phyloP scores from a whole-genome alignment of 2,797 vertebrate species.

The Alfaro cultratus region DNA sequence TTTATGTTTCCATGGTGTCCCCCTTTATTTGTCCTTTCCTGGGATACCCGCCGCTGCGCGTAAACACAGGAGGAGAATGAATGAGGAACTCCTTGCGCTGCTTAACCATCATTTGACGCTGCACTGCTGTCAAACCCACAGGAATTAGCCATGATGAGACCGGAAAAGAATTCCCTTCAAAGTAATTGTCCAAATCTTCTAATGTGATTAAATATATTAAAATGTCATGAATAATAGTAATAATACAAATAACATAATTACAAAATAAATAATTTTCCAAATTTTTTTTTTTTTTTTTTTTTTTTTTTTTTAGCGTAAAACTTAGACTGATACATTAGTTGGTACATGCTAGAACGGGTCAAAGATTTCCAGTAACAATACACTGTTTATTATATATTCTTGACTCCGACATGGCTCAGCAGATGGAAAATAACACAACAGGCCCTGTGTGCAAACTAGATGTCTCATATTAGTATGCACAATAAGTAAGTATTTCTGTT shows the following conservation, averaged over 20 bases:
- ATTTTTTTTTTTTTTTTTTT: not conserved
- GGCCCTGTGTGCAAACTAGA: no score
- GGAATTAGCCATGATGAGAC: rapidly evolving
- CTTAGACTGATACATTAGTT: not conserved
- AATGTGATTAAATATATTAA: no score
- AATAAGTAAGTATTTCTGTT: no score
- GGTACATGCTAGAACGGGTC: not conserved
- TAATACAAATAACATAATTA: not conserved
- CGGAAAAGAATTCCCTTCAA: slow-evolving; percentile 33
- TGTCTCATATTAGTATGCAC: no score
- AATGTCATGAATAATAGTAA: not conserved
- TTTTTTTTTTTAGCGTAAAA: not conserved
- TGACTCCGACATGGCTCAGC: no score
- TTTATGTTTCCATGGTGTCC: slow-evolving; percentile 44
- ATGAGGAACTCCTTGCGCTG: slow-evolving; percentile 56
- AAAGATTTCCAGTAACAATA: not conserved
- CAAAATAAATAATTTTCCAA: not conserved
- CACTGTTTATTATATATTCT: no score
- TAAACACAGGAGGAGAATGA: slow-evolving; percentile 32
- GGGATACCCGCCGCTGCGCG: slow-evolving; percentile 35
- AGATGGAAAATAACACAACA: no score
- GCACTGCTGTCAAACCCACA: not conserved
- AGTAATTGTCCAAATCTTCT: slow-evolving; percentile 37
- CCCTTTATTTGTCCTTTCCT: slow-evolving; percentile 29
- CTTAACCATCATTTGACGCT: slow-evolving; percentile 35